A percentile compares a stretch with the other conserved stretches of the same genome.
Conservation (phyloP, 2,888 invertebrate genomes). For the Nomada flava region DNA sequence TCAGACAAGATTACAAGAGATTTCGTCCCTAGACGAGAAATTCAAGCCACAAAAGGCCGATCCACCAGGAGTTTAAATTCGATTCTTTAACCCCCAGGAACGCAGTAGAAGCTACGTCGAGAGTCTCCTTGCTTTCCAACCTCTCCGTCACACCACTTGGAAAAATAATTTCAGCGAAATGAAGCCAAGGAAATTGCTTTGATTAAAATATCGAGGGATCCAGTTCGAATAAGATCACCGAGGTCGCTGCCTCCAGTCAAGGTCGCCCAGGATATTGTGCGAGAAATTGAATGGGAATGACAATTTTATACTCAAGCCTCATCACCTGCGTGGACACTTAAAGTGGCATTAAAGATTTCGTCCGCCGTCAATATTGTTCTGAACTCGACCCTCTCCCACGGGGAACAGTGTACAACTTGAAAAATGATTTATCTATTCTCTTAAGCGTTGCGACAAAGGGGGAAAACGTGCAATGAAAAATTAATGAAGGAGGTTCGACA, state of each 20-base stretch:
- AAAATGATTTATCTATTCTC: background rate
- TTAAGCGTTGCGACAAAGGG: background rate
- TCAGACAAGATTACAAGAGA: background rate
- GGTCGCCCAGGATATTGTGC: constrained; percentile 37
- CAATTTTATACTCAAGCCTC: constrained; percentile 11
- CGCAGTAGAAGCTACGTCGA: constrained; percentile 35
- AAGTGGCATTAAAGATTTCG: background rate
- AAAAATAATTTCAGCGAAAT: constrained; percentile 55
- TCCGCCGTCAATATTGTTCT: background rate
- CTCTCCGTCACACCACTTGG: constrained; percentile 41
- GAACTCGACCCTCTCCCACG: background rate
- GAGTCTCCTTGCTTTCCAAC: constrained; percentile 33
- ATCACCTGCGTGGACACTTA: background rate
- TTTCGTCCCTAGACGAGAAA: background rate
- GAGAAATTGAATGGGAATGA: constrained; percentile 34
- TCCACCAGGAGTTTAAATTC: constrained; percentile 51
- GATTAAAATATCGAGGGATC: constrained; percentile 70
- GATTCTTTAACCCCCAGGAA: constrained; percentile 12
- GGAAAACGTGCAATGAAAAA: background rate
- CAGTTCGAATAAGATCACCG: background rate
- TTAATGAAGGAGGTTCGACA: background rate
- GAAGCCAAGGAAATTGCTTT: constrained; percentile 65
- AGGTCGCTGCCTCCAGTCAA: constrained; percentile 13
- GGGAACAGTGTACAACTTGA: background rate
- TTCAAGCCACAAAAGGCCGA: constrained; percentile 13